Evolutionary conservation across 1,140 invertebrate species (phyloP), one percentile per base, ranked within the genome.

Genomic region (Condylostylus longicornis): DNA sequence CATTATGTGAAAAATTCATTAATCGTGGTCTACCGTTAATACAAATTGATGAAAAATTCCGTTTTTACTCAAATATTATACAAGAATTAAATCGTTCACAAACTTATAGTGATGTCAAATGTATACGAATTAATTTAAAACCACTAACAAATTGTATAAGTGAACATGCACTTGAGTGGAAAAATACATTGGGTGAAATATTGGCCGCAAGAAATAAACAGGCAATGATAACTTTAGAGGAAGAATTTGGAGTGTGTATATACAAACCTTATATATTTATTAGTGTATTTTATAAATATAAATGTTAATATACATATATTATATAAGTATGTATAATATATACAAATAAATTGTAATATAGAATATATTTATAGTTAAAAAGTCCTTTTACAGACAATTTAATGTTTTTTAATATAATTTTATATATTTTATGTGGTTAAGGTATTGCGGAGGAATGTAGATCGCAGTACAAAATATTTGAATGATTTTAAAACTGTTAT

Each of bases 401-500:
- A 34, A 36, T 32, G 18, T 25, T 25, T 17, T 21, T 18, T 29
- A 13, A 18, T 22, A 36, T 27, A 41, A 33, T 14, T 35, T 18
- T 21, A 31, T 31, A 21, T 42, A 21, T 32, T 19, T 35, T 38
- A 38, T 19, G 17, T 27, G n/a, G 7, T 45, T 20, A 48, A 72
- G 70, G 57, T 54, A 17, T 68, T 75, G 5, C 63, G 66, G 20
- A 62, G 47, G 35, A 71, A 77, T 40, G 64, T 83, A 13, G 74
- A 80, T 44, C 67, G 74, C 47, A 73, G 75, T 21, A 78, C 84
- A 9, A 77, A 72, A 42, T 74, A 75, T 13, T 58, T 90, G 9
- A 78, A 85, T 37, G 72, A 82, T 41, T 82, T 91, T 46, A 91
- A 87, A 63, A 65, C 72, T 47, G 77, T 91, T 1, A 77, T 91